Conservation (phyloP, 2,888 invertebrate genomes). For the Yponomeuta malinellus region DNA sequence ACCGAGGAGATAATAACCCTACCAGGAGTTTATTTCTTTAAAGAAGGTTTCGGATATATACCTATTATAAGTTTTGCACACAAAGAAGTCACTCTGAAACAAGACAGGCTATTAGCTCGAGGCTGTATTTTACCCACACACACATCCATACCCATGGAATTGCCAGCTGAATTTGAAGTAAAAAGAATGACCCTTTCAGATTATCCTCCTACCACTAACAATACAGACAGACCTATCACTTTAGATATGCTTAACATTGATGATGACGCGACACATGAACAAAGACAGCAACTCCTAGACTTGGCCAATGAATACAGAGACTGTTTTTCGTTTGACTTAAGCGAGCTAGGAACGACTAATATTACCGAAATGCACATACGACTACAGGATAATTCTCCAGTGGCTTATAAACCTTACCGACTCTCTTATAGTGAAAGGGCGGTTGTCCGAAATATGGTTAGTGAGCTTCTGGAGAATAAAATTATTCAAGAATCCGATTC, state of each 20-base stretch:
- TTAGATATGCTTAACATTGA: not conserved
- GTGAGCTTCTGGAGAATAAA: conserved; percentile 14
- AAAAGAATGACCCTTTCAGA: conserved; percentile 20
- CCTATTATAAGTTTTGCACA: conserved; percentile 3
- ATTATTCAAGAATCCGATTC: conserved; percentile 20
- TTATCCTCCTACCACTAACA: not conserved
- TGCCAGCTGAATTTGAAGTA: conserved; percentile 4
- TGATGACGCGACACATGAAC: not conserved
- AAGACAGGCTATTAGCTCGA: not conserved
- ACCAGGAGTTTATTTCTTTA: not conserved
- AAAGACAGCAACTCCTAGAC: not conserved
- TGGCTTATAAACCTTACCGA: conserved; percentile 17
- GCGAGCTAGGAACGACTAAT: conserved; percentile 10
- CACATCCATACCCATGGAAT: not conserved
- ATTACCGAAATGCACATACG: conserved; percentile 13
- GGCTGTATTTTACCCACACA: not conserved
- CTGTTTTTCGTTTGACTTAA: conserved; percentile 10
- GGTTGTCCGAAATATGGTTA: conserved; percentile 16
- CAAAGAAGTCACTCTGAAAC: not conserved
- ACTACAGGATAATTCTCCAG: conserved; percentile 18
- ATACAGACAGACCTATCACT: not conserved
- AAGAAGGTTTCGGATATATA: not conserved
- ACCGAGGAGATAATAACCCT: no score
- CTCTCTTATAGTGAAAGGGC: conserved; percentile 17
- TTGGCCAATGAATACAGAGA: not conserved